phyloP scores from a whole-genome alignment of 2,888 invertebrate species.

The Latrodectus hesperus region DNA sequence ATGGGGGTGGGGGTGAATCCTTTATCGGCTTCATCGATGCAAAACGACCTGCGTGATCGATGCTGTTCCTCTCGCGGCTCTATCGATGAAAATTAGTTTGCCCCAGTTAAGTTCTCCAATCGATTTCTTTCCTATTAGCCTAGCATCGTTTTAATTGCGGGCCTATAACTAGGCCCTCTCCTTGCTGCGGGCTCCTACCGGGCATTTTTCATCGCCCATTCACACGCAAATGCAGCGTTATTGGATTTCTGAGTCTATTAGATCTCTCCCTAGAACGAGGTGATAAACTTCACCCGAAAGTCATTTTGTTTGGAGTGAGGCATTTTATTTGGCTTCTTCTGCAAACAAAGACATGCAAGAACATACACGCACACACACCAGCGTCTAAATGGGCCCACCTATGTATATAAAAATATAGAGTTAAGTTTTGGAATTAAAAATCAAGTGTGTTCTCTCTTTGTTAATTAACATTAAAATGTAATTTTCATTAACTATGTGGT shows the following conservation, averaged over 20 bases:
- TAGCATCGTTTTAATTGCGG: background rate
- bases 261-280: background rate
- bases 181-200: background rate
- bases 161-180: background rate
- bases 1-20: background rate
- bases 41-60: background rate
- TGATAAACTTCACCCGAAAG: too few relatives aligned
- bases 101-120: slow-evolving; percentile 7
- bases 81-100: slow-evolving; percentile 33
- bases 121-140: slow-evolving; percentile 14
- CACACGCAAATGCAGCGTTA: background rate
- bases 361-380: too few relatives aligned
- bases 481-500: too few relatives aligned
- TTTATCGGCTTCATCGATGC: background rate
- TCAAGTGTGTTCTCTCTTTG: too few relatives aligned
- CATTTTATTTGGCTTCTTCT: too few relatives aligned
- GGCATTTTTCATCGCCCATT: background rate
- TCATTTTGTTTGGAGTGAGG: too few relatives aligned
- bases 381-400: too few relatives aligned
- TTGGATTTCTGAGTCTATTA: background rate
- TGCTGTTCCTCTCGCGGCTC: background rate
- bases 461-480: too few relatives aligned
- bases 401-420: too few relatives aligned
- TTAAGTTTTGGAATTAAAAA: too few relatives aligned
- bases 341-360: too few relatives aligned